Evolutionary conservation across 2,113 vertebrate species (phyloP), one percentile per base, ranked within the genome.

Genomic region (Heloderma charlesbogerti): DNA sequence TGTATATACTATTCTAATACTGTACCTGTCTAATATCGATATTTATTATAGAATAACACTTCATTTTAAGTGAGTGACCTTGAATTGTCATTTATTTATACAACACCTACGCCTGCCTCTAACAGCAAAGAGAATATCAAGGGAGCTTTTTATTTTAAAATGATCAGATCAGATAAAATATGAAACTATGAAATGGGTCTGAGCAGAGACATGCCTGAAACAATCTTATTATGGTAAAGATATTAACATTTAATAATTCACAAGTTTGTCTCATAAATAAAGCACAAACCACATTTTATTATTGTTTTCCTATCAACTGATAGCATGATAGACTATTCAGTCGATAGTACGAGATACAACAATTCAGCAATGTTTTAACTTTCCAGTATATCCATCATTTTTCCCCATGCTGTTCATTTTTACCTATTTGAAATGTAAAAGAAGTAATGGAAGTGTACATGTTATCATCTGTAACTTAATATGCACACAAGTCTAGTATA

Each of bases 11-110:
- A n/a, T n/a, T n/a, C n/a, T n/a, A n/a, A n/a, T n/a, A n/a, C 3
- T 25, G 16, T 85, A 71, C 25, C 86, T 88, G 45, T 88, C 75
- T 80, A 93, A 60, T 7, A 63, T 9, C 40, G 22, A 77, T 75
- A 88, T 89, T 92, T 83, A 45, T 43, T 40, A 83, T 5, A 87
- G 86, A 83, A 51, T 16, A 67, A 34, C 75, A 87, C 91, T 34
- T 83, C 6, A 80, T 93, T 90, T 87, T 88, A 88, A 37, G 13
- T n/a, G 87, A 43, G 80, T 74, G 85, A 84, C 66, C 60, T 43
- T 48, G 51, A 91, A 45, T 89, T 87, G 87, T 74, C 84, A 31
- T 31, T 40, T 27, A 43, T 16, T 93, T 82, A 57, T 22, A 69
- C 82, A 91, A 78, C 7, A 87, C 7, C 37, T 83, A 89, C 20